Base-by-base conservation (phyloP, 2,888 invertebrate genomes). In the Eueremaeus valkanovi region DNA sequence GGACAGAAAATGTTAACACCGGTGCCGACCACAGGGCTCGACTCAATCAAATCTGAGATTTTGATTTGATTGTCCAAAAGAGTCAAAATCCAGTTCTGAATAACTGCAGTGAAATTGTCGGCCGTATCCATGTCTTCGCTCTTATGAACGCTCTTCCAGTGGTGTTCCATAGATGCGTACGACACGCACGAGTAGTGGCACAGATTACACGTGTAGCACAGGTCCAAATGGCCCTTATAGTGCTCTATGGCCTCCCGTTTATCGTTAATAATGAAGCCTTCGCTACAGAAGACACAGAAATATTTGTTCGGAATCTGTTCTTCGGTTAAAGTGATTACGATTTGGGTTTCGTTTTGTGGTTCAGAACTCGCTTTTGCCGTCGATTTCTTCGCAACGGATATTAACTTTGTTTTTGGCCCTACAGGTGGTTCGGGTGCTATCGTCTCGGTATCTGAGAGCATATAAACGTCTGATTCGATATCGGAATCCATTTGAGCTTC, bases 211-310 rank as follows among this genome's bases (percentile, higher is more conserved):
- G 40, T 36, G 40, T 68, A 68, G 3, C 68, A 40, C 21, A 68
- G 18, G 1, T 40, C 21, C 16, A 68, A 21, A 11, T 68, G 68
- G 1, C 6, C 16, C 16, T 68, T 68, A 18, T 68, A 68, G 42
- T 68, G 68, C 31, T 68, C 68, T 16, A 68, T 68, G 13, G 68
- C 68, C 1, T 68, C 68, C 5, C 3, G 1, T 5, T 40, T n/a
- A n/a, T 68, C 42, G 16, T 29, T 33, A 13, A 40, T 36, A 11
- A 40, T 68, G 11, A 40, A 42, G 9, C 8, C 18, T 2, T 68
- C 40, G 24, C 21, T 24, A 24, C 68, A 68, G 68, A 68, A 68
- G 8, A 40, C 40, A 40, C 68, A 68, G 33, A 68, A 68, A 24
- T 68, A 68, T 68, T 40, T 63, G 18, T 2, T 58, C 8, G 58